Evolutionary conservation across 2,797 vertebrate genomes (phyloP), one percentile per base, ranked within the genome.

Genomic region (Petrocephalus schoutedeni): DNA sequence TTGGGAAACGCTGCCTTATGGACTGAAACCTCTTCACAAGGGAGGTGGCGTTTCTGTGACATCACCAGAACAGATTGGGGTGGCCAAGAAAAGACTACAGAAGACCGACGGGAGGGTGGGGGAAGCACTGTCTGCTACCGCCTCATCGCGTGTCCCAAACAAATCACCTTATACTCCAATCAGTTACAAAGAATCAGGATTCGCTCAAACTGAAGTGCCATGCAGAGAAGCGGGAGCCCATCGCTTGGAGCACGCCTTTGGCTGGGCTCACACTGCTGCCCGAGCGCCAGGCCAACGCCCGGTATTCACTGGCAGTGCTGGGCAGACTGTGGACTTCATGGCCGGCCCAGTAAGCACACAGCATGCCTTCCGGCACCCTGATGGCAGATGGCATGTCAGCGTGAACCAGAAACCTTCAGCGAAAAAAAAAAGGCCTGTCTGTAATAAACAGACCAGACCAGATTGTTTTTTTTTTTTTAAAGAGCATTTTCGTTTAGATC

Each of bases 381-480:
- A 80, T 21, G 45, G 41, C 74, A 80, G 74, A 80, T 80, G 74
- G 74, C 3, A 19, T 21, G 19, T 80, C 74, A 80, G 74, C 74
- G 19, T 80, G 74, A 80, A 80, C 74, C 74, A 80, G 41, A 45
- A 80, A 49, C 74, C 74, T 49, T 49, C 74, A 80, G 41, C 74
- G 49, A 21, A 10, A 80, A 80, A 21, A 10, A 80, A 80, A 80
- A 21, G 41, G 41, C 74, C 45, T 45, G 41, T 49, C 45, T 36
- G 36, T 80, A 80, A 80, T n/a, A 80, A 80, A 80, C 41, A 80
- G 36, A 80, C 19, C 74, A 9, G 41, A 7, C 36, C 0, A 2
- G 36, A 16, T n/a, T 77, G 41, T 77, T 80, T 56, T 4, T 4
- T 45, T 45, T 32, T 74, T 74, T 1, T 80, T 49, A 80, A 80